phyloP scores from a whole-genome alignment of 2,113 vertebrate genomes.

The Okapia johnstoni region DNA sequence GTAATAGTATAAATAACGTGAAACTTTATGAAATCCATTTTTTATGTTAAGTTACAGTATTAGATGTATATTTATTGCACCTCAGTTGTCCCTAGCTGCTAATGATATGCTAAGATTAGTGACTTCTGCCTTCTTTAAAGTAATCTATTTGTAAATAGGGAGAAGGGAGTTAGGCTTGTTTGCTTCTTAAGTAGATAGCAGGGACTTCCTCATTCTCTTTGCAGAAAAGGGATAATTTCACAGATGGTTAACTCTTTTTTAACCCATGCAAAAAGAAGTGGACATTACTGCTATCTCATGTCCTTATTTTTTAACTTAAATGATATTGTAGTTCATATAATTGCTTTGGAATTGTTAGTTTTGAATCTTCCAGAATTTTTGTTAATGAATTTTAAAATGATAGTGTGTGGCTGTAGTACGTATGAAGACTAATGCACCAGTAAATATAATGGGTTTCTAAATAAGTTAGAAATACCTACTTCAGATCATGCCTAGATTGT shows the following conservation, averaged over 20 bases:
- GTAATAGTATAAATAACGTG: neutral
- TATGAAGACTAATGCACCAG: neutral
- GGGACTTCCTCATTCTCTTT: neutral
- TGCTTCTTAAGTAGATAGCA: slow-evolving; percentile 12
- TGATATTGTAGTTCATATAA: neutral
- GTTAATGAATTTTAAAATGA: neutral
- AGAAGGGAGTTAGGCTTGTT: neutral
- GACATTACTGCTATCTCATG: neutral
- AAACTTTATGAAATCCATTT: neutral
- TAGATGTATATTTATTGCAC: neutral
- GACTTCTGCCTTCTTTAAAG: neutral
- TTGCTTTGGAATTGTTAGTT: slow-evolving; percentile 3
- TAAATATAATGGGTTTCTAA: slow-evolving; percentile 4
- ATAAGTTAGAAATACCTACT: neutral
- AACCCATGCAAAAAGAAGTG: neutral
- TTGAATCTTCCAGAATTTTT: neutral
- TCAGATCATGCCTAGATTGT: neutral
- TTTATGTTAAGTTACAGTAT: neutral
- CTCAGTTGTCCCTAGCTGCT: neutral
- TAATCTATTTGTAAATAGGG: neutral
- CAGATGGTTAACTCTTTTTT: neutral
- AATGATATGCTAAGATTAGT: neutral
- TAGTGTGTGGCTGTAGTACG: neutral
- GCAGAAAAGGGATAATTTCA: neutral
- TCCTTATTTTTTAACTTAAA: slow-evolving; percentile 6